phyloP scores from a whole-genome alignment of 2,113 vertebrate genomes.

The Poicephalus meyeri region DNA sequence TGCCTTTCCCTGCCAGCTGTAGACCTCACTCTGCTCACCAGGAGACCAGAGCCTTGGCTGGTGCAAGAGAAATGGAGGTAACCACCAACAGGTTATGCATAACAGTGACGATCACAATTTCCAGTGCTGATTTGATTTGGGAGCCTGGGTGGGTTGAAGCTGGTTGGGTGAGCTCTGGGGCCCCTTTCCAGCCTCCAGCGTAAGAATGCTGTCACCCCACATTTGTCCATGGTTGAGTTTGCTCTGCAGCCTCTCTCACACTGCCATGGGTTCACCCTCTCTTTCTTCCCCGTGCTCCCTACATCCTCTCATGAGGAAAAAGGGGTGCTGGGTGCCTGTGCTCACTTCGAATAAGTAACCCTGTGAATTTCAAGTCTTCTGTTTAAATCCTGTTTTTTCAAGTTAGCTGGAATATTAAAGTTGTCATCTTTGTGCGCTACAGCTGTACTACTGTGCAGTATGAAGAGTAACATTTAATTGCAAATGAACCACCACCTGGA shows the following conservation, averaged over 20 bases:
- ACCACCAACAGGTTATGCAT: not conserved
- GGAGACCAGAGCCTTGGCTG: not conserved
- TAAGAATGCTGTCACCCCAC: rapidly evolving
- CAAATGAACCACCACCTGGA: slow-evolving; percentile 52
- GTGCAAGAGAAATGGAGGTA: not conserved
- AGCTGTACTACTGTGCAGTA: not conserved
- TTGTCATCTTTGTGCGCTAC: not conserved
- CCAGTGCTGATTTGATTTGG: not conserved
- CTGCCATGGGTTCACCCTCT: not conserved
- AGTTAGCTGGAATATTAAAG: not conserved
- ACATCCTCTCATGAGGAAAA: rapidly evolving
- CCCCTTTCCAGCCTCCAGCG: not conserved
- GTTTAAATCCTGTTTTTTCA: not conserved
- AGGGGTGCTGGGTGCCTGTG: not conserved
- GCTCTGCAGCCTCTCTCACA: rapidly evolving
- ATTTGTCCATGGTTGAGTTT: not conserved
- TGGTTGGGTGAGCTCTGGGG: not conserved
- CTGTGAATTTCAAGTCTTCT: not conserved
- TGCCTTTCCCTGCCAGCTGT: not conserved
- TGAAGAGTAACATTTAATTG: slow-evolving; percentile 26
- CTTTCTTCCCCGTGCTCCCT: not conserved
- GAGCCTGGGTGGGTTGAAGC: not conserved
- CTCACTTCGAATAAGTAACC: not conserved
- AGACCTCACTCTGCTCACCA: rapidly evolving
- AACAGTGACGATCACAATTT: not conserved